phyloP scores from a whole-genome alignment of 2,888 invertebrate species.

The Caenorhabditis auriculariae region DNA sequence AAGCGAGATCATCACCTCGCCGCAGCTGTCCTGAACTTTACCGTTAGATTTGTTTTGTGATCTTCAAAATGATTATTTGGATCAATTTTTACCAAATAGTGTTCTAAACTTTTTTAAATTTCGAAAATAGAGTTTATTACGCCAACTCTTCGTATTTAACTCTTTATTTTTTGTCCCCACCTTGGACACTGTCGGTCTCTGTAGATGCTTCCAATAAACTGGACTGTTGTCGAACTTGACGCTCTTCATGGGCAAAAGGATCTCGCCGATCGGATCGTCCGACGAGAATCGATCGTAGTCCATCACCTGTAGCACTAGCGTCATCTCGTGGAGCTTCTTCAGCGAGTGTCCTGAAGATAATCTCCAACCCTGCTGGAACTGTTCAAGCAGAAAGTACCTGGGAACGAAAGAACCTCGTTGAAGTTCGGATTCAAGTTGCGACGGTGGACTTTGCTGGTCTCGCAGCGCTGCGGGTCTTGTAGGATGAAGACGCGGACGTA shows the following conservation, averaged over 20 bases:
- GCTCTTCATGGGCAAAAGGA: slow-evolving; percentile 58
- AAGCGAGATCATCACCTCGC: slow-evolving; percentile 87
- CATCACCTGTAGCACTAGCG: slow-evolving; percentile 60
- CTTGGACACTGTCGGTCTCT: slow-evolving; percentile 59
- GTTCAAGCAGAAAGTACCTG: slow-evolving; percentile 37
- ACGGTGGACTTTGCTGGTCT: slow-evolving; percentile 51
- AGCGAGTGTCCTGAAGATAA: slow-evolving; percentile 60
- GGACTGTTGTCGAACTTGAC: slow-evolving; percentile 61
- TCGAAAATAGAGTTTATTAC: not conserved
- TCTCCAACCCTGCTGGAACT: no score
- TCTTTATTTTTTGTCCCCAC: slow-evolving; percentile 15
- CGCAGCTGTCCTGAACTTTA: slow-evolving; percentile 74
- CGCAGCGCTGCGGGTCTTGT: slow-evolving; percentile 43
- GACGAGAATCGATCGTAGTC: slow-evolving; percentile 62
- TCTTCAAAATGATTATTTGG: no score
- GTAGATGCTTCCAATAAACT: slow-evolving; percentile 62
- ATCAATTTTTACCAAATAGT: not conserved
- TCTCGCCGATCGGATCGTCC: slow-evolving; percentile 63
- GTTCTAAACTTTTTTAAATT: not conserved
- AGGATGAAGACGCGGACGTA: slow-evolving; percentile 57
- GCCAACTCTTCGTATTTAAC: not conserved
- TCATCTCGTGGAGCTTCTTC: slow-evolving; percentile 62
- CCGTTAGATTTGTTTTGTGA: not conserved
- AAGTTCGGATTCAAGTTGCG: slow-evolving; percentile 59
- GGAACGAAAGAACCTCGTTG: slow-evolving; percentile 52